Evolutionary conservation across 2,797 vertebrate species (phyloP).

Genomic region (Malacoraja senta): DNA sequence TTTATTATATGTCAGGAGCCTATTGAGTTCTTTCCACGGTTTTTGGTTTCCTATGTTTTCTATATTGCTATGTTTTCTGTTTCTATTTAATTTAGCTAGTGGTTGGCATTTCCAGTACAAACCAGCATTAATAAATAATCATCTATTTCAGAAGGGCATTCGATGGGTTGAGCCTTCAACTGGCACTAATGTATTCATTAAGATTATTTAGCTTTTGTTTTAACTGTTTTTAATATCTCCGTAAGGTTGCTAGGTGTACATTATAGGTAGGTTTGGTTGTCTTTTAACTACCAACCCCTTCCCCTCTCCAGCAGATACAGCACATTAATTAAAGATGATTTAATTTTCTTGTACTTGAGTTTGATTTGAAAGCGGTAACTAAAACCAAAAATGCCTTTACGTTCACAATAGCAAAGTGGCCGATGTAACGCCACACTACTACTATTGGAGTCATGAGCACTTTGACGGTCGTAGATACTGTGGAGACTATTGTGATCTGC

Average conservation of each 20-base stretch:
- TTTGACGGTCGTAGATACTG: background rate
- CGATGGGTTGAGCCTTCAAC: background rate
- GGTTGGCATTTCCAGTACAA: background rate
- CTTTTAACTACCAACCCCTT: background rate
- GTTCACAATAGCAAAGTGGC: background rate
- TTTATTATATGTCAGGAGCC: slow-evolving; percentile 53
- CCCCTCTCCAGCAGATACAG: too few species aligned
- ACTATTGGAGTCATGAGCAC: background rate
- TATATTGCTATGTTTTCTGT: background rate
- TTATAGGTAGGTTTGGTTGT: background rate
- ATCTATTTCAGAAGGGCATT: background rate
- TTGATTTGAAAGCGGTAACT: background rate
- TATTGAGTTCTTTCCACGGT: slow-evolving; percentile 57
- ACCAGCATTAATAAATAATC: background rate
- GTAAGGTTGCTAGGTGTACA: background rate
- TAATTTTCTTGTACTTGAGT: background rate
- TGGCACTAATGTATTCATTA: background rate
- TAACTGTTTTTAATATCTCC: background rate
- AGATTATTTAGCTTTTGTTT: slow-evolving; percentile 21
- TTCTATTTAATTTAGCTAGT: background rate
- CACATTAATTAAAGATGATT: background rate
- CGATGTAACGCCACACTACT: background rate
- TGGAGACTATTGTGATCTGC: background rate
- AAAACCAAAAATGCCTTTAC: too few species aligned
- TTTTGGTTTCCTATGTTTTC: background rate